Base-by-base conservation (phyloP, 2,888 invertebrate genomes). In the Hypsopygia costalis region DNA sequence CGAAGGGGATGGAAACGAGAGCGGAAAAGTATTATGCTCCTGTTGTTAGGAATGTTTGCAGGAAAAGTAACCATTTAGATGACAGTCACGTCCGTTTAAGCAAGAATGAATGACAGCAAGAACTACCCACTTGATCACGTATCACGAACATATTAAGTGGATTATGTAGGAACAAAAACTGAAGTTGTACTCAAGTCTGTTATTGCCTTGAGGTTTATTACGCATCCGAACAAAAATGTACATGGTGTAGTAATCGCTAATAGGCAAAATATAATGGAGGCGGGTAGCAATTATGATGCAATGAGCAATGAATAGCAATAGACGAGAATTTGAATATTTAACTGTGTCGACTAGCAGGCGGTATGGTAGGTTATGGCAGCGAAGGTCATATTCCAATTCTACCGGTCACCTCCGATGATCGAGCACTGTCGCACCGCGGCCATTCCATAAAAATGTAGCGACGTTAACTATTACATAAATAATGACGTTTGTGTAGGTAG, bases 291-390 rank as follows among this genome's bases (percentile, higher is more conserved):
- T 32, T 38, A 32, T 32, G 37, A 32, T 32, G 31, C 22, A 38
- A 38, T 21, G 36, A 16, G 16, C 12, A 11, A 38, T 38, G 37
- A 38, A 38, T 38, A 32, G 32, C 32, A 38, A 38, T 38, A 31
- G 11, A 31, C 25, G 20, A 22, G n/a, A 32, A 38, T 38, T 38
- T 38, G 37, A 38, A 38, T 38, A 32, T 31, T 11, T 21, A 10
- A 32, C 11, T 31, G 22, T 22, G 11, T 22, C 6, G 6, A 8
- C 12, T 8, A 21, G 8, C 7, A 5, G 37, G 9, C 25, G 9
- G 25, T 22, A 35, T 12, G 3, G 3, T 27, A 12, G 25, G 25
- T 7, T 25, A 25, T 25, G 25, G 6, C 25, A 6, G n/a, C 8
- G 21, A 25, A 25, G 25, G 25, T 6, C 25, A n/a, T 7, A 6